These are phyloP conservation scores for Spea bombifrons DNA, from an alignment of 2,113 vertebrate species.

Conservation along the genomic window DNA sequence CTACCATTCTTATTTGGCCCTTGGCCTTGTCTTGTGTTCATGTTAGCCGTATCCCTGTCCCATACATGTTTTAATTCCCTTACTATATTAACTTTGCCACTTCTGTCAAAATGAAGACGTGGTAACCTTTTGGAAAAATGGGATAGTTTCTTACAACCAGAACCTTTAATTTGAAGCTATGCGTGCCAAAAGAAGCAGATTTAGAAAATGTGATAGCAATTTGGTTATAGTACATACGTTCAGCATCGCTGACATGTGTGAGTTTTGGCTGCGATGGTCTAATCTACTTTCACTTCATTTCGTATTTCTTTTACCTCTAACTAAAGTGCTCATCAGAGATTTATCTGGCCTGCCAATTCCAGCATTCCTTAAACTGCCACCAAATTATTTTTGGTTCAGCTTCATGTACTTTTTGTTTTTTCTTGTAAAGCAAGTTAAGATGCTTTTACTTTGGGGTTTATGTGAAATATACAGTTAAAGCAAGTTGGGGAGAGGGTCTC, in stretches of 20 bases:
- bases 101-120: too few species aligned
- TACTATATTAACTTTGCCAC: too few species aligned
- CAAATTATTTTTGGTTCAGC: conserved; percentile 14
- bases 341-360: background rate
- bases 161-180: too few species aligned
- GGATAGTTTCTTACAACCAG: too few species aligned
- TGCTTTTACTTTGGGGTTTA: background rate
- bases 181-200: background rate
- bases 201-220: background rate
- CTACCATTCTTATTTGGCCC: too few species aligned
- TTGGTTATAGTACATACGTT: background rate
- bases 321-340: conserved; percentile 25
- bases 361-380: conserved; percentile 19
- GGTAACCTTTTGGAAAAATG: too few species aligned
- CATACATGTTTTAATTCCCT: too few species aligned
- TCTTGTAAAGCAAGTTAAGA: background rate
- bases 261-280: conserved; percentile 6
- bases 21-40: too few species aligned
- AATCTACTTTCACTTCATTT: conserved; percentile 22
- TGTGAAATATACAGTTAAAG: background rate
- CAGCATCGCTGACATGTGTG: conserved; percentile 1
- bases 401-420: background rate
- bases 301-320: conserved; percentile 21
- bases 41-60: too few species aligned
- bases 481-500: background rate